Conservation (phyloP, 2,797 vertebrate species). For the Lepus townsendii region DNA sequence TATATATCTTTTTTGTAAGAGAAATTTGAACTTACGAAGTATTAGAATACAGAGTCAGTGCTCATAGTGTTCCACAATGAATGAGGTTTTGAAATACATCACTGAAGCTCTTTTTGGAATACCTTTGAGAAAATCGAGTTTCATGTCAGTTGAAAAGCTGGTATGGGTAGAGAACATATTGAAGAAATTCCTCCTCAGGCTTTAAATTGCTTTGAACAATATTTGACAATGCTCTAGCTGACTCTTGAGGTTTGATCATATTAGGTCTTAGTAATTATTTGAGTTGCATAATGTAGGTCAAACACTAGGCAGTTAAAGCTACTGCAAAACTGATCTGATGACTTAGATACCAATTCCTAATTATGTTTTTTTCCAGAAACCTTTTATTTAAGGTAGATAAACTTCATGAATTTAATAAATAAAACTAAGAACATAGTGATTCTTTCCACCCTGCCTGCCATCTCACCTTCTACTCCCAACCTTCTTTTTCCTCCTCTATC, state of each 20-base stretch:
- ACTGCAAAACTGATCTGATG: conserved; percentile 3
- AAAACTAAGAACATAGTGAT: no score
- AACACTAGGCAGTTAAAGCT: conserved; percentile 35
- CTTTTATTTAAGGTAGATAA: no score
- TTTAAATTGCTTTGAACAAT: conserved; percentile 22
- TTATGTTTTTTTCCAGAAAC: background rate
- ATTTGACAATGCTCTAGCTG: background rate
- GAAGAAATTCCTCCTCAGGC: background rate
- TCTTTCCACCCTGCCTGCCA: no score
- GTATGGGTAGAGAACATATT: background rate
- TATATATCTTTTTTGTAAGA: conserved; percentile 36
- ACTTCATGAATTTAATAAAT: no score
- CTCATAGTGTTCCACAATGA: background rate
- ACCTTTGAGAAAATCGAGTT: background rate
- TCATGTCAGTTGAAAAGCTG: background rate
- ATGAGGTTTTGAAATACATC: background rate
- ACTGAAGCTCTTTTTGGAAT: background rate
- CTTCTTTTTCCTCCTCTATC: no score
- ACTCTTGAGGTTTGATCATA: background rate
- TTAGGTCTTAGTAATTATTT: conserved; percentile 26
- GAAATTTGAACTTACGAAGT: background rate
- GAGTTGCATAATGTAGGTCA: background rate
- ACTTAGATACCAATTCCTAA: background rate
- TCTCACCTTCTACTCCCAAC: no score
- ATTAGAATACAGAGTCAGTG: background rate